Conservation (phyloP, 1,140 invertebrate genomes). For the Bombus confusus region DNA sequence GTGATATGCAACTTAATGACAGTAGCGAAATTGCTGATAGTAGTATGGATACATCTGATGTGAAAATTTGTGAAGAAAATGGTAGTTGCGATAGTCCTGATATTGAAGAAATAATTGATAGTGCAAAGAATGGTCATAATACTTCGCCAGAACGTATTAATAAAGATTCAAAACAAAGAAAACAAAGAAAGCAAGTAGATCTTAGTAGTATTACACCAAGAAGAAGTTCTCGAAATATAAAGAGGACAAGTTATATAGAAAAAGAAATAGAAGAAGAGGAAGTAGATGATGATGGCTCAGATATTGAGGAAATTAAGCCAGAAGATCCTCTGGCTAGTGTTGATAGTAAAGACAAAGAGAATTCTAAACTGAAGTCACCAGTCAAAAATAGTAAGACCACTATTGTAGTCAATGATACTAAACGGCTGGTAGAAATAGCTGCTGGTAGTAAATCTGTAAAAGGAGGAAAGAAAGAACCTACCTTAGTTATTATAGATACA, state of each 20-base stretch:
- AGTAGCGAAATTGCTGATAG: slow-evolving; percentile 65
- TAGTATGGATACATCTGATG: slow-evolving; percentile 72
- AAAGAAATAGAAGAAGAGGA: slow-evolving; percentile 85
- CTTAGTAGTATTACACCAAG: slow-evolving; percentile 82
- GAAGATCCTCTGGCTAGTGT: slow-evolving; percentile 86
- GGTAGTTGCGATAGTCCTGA: slow-evolving; percentile 79
- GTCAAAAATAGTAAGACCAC: slow-evolving; percentile 82
- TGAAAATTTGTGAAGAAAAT: slow-evolving; percentile 79
- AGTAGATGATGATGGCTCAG: slow-evolving; percentile 85
- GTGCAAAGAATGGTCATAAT: slow-evolving; percentile 73
- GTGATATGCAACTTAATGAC: slow-evolving; percentile 54
- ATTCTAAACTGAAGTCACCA: slow-evolving; percentile 77
- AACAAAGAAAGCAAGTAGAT: slow-evolving; percentile 78
- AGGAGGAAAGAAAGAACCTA: slow-evolving; percentile 88
- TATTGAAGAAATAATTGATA: slow-evolving; percentile 79
- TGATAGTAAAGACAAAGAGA: slow-evolving; percentile 80
- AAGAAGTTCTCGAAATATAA: slow-evolving; percentile 85
- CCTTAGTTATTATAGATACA: slow-evolving; percentile 90
- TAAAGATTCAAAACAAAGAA: slow-evolving; percentile 74
- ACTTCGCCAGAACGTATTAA: slow-evolving; percentile 52
- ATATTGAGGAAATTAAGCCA: slow-evolving; percentile 86
- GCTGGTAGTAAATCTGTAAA: slow-evolving; percentile 82
- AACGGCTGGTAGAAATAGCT: slow-evolving; percentile 88
- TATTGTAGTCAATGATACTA: slow-evolving; percentile 89
- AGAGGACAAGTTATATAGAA: slow-evolving; percentile 85